Evolutionary conservation across 2,888 invertebrate species (phyloP), one percentile per base, ranked within the genome.

Genomic region (Parnassius apollo): DNA sequence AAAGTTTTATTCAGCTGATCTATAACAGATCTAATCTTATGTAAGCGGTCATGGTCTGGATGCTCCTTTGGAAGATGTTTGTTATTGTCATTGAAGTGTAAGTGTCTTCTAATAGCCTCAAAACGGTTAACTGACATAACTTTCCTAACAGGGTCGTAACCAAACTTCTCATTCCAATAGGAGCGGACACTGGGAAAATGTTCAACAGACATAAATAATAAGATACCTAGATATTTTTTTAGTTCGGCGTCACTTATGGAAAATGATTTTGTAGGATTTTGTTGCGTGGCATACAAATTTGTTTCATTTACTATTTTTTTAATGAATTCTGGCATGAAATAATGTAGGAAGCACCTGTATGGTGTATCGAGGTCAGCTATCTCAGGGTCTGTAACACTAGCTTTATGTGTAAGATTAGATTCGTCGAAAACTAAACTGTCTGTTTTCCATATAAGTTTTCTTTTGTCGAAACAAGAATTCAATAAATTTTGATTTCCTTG

Each of bases 1-100:
- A 45, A 55, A 10, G 42, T 44, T 3, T 25, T 25, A 4, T 25
- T 25, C 3, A 25, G 3, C 7, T 25, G 25, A 3, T 25, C 25
- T 25, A 2, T 25, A 0, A 25, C 25, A 4, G 3, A 3, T 25
- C 25, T 25, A 4, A 53, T 67, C 63, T 75, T 75, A 68, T 72
- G 69, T 48, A 75, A 71, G 60, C 55, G 13, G 13, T 55, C 44
- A 42, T 55, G 55, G 13, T 45, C 18, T 42, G 55, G 55, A 45
- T 55, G 45, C 45, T 50, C 70, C 51, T 42, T 65, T 42, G 67
- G 74, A 54, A 71, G 66, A 69, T 75, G 71, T 62, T 68, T 68
- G 11, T 68, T 62, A 57, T 77, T 72, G 63, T 75, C n/a, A n/a
- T 76, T 76, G 68, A 75, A 71, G 68, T 75, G 77, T 13, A 75